Percentiles rank a stretch among this genome's conserved stretches.
These are phyloP conservation scores for Morone chrysops DNA, from an alignment of 2,113 vertebrate genomes.

Conservation along the genomic window DNA sequence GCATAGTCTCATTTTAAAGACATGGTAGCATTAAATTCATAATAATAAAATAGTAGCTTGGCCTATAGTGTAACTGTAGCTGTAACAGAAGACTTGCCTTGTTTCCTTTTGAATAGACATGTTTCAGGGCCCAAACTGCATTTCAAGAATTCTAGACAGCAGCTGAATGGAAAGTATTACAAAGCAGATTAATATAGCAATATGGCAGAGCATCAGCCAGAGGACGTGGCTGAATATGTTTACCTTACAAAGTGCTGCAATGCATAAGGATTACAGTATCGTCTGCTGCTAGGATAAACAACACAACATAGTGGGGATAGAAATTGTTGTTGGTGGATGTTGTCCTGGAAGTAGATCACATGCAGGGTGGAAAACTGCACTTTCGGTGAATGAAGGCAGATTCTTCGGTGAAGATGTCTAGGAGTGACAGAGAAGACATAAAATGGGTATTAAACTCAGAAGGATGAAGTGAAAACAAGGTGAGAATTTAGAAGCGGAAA, in stretches of 20 bases:
- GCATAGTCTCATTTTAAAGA: constrained; percentile 40
- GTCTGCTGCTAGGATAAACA: constrained; percentile 42
- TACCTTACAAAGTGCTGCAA: constrained; percentile 71
- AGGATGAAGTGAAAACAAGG: neutral
- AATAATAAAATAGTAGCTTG: constrained; percentile 6
- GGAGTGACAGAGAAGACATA: constrained; percentile 50
- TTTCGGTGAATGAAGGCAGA: constrained; percentile 50
- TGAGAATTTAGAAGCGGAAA: neutral
- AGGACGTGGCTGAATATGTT: constrained; percentile 36
- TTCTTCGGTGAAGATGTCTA: constrained; percentile 63
- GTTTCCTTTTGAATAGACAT: constrained; percentile 78
- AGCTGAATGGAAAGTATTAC: constrained; percentile 70
- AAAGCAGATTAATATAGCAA: constrained; percentile 60
- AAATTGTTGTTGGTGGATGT: constrained; percentile 32
- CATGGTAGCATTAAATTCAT: neutral
- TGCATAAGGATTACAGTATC: constrained; percentile 58
- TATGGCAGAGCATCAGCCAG: constrained; percentile 52
- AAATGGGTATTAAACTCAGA: constrained; percentile 13
- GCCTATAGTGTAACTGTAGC: neutral
- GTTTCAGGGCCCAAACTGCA: constrained; percentile 50
- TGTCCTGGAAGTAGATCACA: constrained; percentile 49
- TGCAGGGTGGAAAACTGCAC: constrained; percentile 48
- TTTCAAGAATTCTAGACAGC: constrained; percentile 56
- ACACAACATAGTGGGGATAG: constrained; percentile 22
- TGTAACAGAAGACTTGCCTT: constrained; percentile 41